Percentiles rank a stretch among this genome's conserved stretches.
Evolutionary conservation across 2,888 invertebrate species (phyloP).

Genomic region (Scaptodrosophila latifasciaeformis): DNA sequence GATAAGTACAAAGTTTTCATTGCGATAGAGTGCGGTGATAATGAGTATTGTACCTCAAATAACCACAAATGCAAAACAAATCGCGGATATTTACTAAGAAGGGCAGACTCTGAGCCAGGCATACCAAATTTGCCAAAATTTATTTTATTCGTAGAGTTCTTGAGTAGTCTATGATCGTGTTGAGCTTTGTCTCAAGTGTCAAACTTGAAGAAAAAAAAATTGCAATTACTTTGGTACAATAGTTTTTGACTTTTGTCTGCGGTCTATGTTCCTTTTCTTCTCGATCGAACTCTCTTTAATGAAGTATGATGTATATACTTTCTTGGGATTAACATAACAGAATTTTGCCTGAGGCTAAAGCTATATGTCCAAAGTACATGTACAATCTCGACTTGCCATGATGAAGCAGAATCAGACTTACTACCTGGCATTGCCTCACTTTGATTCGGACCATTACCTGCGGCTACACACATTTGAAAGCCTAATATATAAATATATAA

Average conservation of each 20-base stretch:
- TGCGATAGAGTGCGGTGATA: conserved; percentile 57
- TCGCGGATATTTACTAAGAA: not conserved
- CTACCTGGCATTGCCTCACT: conserved; percentile 29
- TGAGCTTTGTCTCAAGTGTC: conserved; percentile 29
- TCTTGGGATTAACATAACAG: too few species aligned
- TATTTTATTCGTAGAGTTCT: conserved; percentile 7
- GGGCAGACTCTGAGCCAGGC: not conserved
- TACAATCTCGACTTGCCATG: too few species aligned
- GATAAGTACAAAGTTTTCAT: conserved; percentile 58
- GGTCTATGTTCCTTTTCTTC: too few species aligned
- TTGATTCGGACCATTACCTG: too few species aligned
- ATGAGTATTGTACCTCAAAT: conserved; percentile 33
- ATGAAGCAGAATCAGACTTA: too few species aligned
- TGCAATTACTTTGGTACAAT: not conserved
- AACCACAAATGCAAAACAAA: not conserved
- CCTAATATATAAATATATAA: too few species aligned
- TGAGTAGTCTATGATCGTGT: conserved; percentile 52
- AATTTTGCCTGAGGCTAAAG: too few species aligned
- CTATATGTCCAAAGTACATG: too few species aligned
- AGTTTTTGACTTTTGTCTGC: not conserved
- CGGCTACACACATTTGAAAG: too few species aligned
- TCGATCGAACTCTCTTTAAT: too few species aligned
- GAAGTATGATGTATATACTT: too few species aligned
- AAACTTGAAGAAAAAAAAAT: not conserved
- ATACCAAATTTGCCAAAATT: not conserved